Evolutionary conservation across 2,113 vertebrate genomes (phyloP).

Genomic region (Siniperca knerii): DNA sequence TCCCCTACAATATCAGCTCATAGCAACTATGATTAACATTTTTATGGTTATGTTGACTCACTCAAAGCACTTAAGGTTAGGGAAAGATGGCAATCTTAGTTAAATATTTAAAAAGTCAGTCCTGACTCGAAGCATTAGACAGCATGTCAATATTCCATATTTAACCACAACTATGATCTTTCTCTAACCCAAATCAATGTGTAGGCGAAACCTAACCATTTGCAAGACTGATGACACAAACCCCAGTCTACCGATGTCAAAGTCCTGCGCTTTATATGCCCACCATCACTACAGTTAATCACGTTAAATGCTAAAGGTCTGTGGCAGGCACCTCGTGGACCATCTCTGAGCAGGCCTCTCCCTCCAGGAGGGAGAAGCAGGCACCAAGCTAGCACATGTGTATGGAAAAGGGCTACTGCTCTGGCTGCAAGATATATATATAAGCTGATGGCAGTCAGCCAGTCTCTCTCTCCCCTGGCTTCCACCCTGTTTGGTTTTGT

Average conservation of each 20-base stretch:
- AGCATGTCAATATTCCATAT: background rate
- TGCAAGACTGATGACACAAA: too few species aligned
- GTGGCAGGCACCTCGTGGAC: background rate
- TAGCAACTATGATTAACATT: background rate
- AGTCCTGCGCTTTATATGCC: too few species aligned
- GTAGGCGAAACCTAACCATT: background rate
- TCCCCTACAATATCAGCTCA: background rate
- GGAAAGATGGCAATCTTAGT: background rate
- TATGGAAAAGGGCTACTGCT: too few species aligned
- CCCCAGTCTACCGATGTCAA: too few species aligned
- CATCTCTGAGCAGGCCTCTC: too few species aligned
- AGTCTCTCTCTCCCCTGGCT: too few species aligned
- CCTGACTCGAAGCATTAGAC: background rate
- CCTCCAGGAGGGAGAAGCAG: too few species aligned
- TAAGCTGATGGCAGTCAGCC: too few species aligned
- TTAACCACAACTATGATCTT: background rate
- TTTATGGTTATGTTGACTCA: background rate
- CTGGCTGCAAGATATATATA: too few species aligned
- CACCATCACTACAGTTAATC: too few species aligned
- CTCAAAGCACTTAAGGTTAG: background rate
- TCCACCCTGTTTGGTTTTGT: too few species aligned
- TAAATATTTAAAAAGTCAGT: background rate
- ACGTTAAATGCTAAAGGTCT: background rate
- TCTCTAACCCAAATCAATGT: background rate
- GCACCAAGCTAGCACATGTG: too few species aligned